Conservation (phyloP, 2,113 vertebrate species). For the Mungos mungo region DNA sequence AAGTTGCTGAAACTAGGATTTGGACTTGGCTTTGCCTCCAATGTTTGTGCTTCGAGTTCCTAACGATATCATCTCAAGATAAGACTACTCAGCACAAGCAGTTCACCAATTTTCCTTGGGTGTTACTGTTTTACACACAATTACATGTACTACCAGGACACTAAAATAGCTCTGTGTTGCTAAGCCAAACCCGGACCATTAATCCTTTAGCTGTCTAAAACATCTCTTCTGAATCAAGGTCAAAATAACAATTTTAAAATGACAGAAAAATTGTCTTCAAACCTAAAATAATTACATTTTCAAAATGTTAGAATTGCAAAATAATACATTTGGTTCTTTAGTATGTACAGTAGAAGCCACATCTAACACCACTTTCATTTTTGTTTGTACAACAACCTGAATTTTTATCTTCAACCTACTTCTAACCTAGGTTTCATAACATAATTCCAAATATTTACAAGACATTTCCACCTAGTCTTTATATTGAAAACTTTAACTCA, state of each 20-base stretch:
- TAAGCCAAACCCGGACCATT: not conserved
- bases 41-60: not conserved
- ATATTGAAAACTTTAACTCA: not conserved
- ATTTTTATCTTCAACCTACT: not conserved
- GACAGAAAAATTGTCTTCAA: not conserved
- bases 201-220: not conserved
- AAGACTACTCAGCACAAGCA: not conserved
- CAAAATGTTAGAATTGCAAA: not conserved
- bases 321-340: not conserved
- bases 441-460: not conserved
- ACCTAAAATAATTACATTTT: not conserved
- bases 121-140: not conserved
- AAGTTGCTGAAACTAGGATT: not conserved
- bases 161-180: not conserved
- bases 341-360: not conserved
- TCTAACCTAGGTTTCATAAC: not conserved
- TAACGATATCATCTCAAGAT: not conserved
- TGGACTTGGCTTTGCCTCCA: not conserved
- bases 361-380: not conserved
- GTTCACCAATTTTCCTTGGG: not conserved
- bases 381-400: not conserved
- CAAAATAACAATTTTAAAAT: not conserved
- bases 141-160: not conserved
- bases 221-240: not conserved
- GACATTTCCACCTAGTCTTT: not conserved